These are phyloP conservation scores for Trachythela sp. DNA, from an alignment of 64 coral and sea anemone genomes.

Conservation along the genomic window DNA sequence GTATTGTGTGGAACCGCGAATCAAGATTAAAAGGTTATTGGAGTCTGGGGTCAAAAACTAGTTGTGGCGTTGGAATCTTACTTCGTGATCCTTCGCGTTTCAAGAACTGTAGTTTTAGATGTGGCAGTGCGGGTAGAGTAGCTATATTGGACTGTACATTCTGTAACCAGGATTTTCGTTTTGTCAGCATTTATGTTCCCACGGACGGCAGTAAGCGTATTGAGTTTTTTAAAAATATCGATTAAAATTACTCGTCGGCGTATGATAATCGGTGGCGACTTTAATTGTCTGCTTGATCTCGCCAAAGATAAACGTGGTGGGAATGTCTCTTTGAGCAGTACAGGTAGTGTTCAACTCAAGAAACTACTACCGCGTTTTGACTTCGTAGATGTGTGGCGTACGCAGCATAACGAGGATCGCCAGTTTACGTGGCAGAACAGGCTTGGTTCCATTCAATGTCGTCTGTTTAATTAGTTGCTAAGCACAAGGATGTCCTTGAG, in stretches of 20 bases:
- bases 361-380: neutral
- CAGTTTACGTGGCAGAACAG: neutral
- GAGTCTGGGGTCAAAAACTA: neutral
- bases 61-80: neutral
- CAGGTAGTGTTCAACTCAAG: neutral
- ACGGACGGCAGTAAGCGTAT: neutral
- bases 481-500: no score
- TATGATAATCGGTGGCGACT: neutral
- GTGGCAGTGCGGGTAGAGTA: no score
- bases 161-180: no score
- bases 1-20: neutral
- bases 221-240: neutral
- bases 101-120: no score
- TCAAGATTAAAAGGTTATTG: neutral
- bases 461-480: no score
- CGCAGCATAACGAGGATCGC: neutral
- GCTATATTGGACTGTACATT: no score
- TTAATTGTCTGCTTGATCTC: neutral
- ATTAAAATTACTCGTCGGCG: neutral
- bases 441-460: neutral
- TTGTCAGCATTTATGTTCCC: neutral
- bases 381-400: neutral
- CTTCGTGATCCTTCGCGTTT: no score
- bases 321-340: neutral
- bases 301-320: neutral